Evolutionary conservation across 2,113 vertebrate genomes (phyloP).

Genomic region (Lepus europaeus): DNA sequence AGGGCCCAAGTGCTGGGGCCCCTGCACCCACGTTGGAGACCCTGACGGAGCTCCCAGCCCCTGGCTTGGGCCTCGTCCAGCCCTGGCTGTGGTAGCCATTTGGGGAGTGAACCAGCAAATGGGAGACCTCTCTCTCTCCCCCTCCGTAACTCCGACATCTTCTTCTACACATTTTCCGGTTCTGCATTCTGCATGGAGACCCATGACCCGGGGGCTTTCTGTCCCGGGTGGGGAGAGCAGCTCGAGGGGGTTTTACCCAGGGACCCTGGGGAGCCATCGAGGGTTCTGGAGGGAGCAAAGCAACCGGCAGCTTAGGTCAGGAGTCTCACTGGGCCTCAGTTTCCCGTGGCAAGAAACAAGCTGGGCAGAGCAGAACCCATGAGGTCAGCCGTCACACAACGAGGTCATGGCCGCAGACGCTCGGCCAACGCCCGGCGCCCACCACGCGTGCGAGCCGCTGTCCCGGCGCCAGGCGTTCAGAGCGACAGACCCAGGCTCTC

Average conservation of each 20-base stretch:
- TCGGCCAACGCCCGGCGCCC: background rate
- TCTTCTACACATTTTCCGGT: background rate
- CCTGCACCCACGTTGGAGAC: too few relatives aligned
- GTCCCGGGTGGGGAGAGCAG: background rate
- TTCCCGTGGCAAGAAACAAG: background rate
- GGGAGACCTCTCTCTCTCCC: too few relatives aligned
- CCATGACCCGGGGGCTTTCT: background rate
- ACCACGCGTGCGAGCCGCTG: background rate
- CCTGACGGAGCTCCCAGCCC: too few relatives aligned
- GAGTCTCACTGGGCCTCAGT: background rate
- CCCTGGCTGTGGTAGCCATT: too few relatives aligned
- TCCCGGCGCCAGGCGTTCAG: background rate
- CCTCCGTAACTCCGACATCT: background rate
- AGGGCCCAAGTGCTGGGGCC: too few relatives aligned
- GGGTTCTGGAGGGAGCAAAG: background rate
- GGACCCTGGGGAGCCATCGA: background rate
- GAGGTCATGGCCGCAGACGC: background rate
- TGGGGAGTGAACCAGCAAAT: too few relatives aligned
- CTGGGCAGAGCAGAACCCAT: background rate
- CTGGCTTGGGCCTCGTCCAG: too few relatives aligned
- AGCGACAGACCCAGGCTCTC: conserved; percentile 53
- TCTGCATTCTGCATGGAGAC: background rate
- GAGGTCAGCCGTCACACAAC: background rate
- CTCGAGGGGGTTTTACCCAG: background rate
- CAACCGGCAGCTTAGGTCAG: too few relatives aligned